These are phyloP conservation scores for Zaprionus davidi DNA, from an alignment of 1,140 invertebrate species.

Conservation along the genomic window DNA sequence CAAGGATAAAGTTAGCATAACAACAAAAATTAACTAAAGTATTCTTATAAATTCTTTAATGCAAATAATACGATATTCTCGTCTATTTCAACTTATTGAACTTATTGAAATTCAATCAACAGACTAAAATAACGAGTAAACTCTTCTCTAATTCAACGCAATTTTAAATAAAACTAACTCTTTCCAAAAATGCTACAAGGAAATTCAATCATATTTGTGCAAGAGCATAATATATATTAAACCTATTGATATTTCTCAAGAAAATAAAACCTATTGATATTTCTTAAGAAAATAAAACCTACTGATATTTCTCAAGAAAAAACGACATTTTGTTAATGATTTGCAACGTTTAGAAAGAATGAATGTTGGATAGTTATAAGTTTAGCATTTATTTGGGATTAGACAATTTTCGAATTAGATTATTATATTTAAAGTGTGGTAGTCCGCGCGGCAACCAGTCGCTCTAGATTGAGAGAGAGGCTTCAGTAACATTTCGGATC, in stretches of 20 bases:
- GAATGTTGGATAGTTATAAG: background rate
- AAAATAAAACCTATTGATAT: background rate
- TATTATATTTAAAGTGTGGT: slow-evolving; percentile 9
- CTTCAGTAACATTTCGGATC: slow-evolving; percentile 46
- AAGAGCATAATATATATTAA: slow-evolving; percentile 35
- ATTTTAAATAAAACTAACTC: slow-evolving; percentile 18
- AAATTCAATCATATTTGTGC: slow-evolving; percentile 78
- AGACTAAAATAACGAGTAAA: slow-evolving; percentile 47
- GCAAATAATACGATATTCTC: slow-evolving; percentile 64
- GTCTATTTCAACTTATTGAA: slow-evolving; percentile 39
- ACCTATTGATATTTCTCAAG: too few relatives aligned
- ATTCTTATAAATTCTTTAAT: slow-evolving; percentile 58
- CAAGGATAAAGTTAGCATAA: slow-evolving; percentile 51
- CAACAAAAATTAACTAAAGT: slow-evolving; percentile 37
- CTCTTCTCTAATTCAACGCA: slow-evolving; percentile 64
- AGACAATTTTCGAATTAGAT: slow-evolving; percentile 10
- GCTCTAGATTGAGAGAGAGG: slow-evolving; percentile 64
- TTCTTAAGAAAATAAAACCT: background rate
- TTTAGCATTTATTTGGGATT: background rate
- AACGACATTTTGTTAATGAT: slow-evolving; percentile 11
- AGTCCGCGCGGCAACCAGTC: slow-evolving; percentile 65
- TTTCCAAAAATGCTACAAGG: slow-evolving; percentile 48
- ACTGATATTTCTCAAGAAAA: slow-evolving; percentile 7
- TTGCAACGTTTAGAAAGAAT: too few relatives aligned
- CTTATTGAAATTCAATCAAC: slow-evolving; percentile 45